phyloP scores from a whole-genome alignment of 2,888 invertebrate genomes.

The Hedya salicella region DNA sequence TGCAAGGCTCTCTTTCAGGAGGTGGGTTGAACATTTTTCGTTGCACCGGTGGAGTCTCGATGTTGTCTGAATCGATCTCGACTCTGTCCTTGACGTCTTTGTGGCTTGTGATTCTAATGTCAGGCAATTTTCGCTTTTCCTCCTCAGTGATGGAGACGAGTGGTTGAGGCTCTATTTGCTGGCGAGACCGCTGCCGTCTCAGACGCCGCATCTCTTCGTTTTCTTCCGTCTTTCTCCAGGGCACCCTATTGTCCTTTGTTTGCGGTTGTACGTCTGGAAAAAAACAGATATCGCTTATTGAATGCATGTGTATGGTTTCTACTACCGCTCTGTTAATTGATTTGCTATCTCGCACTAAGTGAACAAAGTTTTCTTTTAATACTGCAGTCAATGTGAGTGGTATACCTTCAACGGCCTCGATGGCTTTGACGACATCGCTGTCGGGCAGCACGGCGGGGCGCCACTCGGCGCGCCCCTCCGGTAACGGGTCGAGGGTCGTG shows the following conservation, averaged over 20 bases:
- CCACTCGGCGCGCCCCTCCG: slow-evolving; percentile 91
- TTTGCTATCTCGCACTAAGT: no score
- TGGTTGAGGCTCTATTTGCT: slow-evolving; percentile 73
- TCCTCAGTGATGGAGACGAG: slow-evolving; percentile 87
- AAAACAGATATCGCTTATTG: not conserved
- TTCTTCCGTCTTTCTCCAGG: slow-evolving; percentile 90
- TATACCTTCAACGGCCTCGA: slow-evolving; percentile 94
- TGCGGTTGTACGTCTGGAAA: slow-evolving; percentile 88
- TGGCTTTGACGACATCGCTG: slow-evolving; percentile 92
- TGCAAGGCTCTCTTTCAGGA: slow-evolving; percentile 86
- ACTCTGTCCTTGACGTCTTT: slow-evolving; percentile 84
- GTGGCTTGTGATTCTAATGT: slow-evolving; percentile 71
- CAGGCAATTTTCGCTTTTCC: slow-evolving; percentile 84
- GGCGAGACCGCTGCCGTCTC: slow-evolving; percentile 84
- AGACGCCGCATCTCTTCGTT: slow-evolving; percentile 87
- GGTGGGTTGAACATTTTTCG: slow-evolving; percentile 88
- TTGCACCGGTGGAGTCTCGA: slow-evolving; percentile 94
- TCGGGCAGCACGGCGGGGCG: slow-evolving; percentile 91
- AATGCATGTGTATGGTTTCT: no score
- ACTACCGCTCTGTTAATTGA: no score
- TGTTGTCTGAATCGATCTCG: slow-evolving; percentile 95
- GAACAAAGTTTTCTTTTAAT: no score
- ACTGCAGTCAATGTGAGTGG: not conserved
- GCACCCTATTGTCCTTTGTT: slow-evolving; percentile 90
- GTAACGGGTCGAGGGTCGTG: slow-evolving; percentile 88